Evolutionary conservation across 2,113 vertebrate genomes (phyloP), one percentile per base, ranked within the genome.

Genomic region (Aspiorhynchus laticeps): DNA sequence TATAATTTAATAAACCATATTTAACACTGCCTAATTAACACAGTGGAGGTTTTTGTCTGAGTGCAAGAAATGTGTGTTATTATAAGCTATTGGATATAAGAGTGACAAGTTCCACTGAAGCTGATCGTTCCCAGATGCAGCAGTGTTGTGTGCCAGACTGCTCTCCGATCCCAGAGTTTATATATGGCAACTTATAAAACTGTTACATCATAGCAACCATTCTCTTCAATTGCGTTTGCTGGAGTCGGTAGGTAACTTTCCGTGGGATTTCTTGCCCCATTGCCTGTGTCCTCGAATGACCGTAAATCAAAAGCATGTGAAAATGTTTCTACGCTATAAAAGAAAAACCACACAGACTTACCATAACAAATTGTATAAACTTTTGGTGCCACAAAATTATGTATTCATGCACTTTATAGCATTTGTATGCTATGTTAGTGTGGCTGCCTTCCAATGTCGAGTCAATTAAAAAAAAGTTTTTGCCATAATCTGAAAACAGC

Each of bases 151-250:
- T 86, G 89, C 85, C 91, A 89, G 92, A 90, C 91, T 91, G 93
- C 93, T 91, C 91, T 93, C 92, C 88, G 87, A 10, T 92, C 88
- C 82, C 91, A 87, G 88, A 90, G 90, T 87, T 89, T 89, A 92
- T 92, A 89, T 88, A 93, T 94, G 94, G 95, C 94, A 95, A 95
- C 93, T 95, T 92, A 94, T 93, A 92, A 91, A 87, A 92, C 79
- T 86, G 89, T 93, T 93, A 93, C 92, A 91, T 94, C 94, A 95
- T 88, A 88, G 89, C 85, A 26, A 78, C 84, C 48, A 28, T 89
- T 94, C 89, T 84, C 77, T 15, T 31, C 89, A 91, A 93, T 94
- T 93, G 92, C 91, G 92, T 89, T 90, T n/a, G 92, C 36, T 33
- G 28, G 86, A 85, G 86, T 88, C 41, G 59, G 79, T 65, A 91